Evolutionary conservation across 2,797 vertebrate species (phyloP).

Genomic region (Halcyon chelicuti): DNA sequence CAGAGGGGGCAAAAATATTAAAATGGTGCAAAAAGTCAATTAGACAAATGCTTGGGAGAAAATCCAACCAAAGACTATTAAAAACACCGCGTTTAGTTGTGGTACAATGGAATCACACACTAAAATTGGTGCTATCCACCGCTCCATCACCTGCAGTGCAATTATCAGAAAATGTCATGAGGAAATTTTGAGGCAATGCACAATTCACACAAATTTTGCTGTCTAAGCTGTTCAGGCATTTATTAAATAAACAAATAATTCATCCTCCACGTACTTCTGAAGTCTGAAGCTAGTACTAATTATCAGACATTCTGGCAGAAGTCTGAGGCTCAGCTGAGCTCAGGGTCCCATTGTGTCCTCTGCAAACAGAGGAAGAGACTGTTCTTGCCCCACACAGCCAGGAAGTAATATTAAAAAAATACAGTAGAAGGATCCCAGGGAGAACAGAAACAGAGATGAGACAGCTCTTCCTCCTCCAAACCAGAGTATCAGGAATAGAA

Average conservation of each 20-base stretch:
- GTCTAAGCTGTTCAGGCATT: conserved; percentile 5
- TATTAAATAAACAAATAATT: conserved; percentile 39
- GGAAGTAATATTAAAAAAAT: background rate
- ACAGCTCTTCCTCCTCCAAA: background rate
- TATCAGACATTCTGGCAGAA: background rate
- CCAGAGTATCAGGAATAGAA: background rate
- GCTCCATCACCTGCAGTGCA: background rate
- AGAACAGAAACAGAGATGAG: background rate
- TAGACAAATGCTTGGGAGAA: background rate
- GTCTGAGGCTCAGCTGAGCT: background rate
- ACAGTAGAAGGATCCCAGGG: background rate
- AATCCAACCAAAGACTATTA: background rate
- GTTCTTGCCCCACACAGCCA: background rate
- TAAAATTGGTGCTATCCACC: background rate
- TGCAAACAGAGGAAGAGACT: background rate
- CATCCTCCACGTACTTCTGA: background rate
- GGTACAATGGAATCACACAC: background rate
- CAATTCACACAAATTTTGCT: background rate
- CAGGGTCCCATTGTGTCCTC: background rate
- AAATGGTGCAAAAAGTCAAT: background rate
- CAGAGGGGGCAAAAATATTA: background rate
- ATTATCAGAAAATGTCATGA: background rate
- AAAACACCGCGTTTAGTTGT: background rate
- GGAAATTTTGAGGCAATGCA: background rate
- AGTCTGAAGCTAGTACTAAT: background rate